phyloP scores from a whole-genome alignment of 2,113 vertebrate genomes.

The Picathartes gymnocephalus region DNA sequence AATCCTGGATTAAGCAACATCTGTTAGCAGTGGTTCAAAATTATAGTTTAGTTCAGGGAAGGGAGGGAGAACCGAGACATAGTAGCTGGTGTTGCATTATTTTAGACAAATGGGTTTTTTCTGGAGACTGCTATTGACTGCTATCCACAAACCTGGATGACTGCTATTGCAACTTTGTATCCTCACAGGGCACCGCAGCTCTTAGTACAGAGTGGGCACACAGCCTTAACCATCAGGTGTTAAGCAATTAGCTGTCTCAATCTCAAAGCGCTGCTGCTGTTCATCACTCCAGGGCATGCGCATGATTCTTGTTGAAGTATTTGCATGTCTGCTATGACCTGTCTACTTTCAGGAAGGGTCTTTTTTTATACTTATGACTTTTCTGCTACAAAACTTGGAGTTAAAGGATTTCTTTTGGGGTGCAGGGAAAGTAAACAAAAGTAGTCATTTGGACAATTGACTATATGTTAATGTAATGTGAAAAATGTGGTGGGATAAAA shows the following conservation, averaged over 20 bases:
- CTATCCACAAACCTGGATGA: neutral
- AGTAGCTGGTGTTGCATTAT: neutral
- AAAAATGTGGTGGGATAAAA: neutral
- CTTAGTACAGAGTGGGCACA: neutral
- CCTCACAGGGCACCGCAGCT: neutral
- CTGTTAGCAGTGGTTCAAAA: neutral
- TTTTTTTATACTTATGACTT: neutral
- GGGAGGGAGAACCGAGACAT: neutral
- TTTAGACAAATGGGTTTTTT: neutral
- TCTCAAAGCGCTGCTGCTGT: neutral
- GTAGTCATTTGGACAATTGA: neutral
- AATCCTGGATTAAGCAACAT: neutral
- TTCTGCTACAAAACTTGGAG: neutral
- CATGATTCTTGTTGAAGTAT: neutral
- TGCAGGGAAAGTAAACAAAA: neutral
- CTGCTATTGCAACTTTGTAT: neutral
- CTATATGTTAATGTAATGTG: neutral
- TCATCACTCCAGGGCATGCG: neutral
- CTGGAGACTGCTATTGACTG: too few relatives aligned
- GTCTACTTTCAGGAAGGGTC: neutral
- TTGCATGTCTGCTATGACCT: neutral
- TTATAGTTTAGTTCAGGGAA: neutral
- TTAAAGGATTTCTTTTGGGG: neutral
- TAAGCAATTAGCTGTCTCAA: neutral
- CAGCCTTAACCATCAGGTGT: neutral